Evolutionary conservation across 2,797 vertebrate species (phyloP).

Genomic region (Acanthis flammea): DNA sequence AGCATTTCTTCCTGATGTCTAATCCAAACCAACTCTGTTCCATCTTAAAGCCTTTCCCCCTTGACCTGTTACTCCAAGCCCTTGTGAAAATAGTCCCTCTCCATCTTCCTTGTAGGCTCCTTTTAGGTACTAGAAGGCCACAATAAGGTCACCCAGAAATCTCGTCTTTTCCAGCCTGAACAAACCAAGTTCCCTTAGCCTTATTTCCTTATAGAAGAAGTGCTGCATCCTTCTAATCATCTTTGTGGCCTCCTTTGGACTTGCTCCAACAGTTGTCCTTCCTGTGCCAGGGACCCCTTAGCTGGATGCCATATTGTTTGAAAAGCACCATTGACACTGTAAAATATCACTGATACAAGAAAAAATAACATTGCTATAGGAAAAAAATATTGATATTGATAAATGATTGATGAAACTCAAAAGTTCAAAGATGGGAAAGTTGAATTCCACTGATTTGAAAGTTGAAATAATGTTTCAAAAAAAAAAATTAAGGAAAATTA

Average conservation of each 20-base stretch:
- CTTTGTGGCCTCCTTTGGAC: neutral
- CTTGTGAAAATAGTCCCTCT: neutral
- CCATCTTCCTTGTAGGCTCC: neutral
- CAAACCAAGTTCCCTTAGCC: neutral
- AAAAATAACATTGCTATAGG: neutral
- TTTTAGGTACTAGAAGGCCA: neutral
- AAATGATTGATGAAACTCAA: neutral
- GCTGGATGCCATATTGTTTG: neutral
- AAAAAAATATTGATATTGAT: neutral
- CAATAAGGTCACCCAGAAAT: neutral
- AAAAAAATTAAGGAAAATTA: neutral
- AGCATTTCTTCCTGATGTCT: neutral
- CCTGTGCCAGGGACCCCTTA: neutral
- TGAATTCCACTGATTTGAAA: neutral
- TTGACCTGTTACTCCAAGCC: neutral
- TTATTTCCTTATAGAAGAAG: neutral
- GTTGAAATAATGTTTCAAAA: neutral
- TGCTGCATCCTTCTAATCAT: neutral
- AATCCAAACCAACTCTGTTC: neutral
- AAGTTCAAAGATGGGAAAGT: neutral
- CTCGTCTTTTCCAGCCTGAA: neutral
- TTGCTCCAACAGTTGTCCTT: neutral
- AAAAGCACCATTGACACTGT: neutral
- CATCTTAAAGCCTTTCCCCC: neutral
- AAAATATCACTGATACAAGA: neutral